Conservation (phyloP, 2,113 vertebrate genomes). For the Hydrolagus affinis region DNA sequence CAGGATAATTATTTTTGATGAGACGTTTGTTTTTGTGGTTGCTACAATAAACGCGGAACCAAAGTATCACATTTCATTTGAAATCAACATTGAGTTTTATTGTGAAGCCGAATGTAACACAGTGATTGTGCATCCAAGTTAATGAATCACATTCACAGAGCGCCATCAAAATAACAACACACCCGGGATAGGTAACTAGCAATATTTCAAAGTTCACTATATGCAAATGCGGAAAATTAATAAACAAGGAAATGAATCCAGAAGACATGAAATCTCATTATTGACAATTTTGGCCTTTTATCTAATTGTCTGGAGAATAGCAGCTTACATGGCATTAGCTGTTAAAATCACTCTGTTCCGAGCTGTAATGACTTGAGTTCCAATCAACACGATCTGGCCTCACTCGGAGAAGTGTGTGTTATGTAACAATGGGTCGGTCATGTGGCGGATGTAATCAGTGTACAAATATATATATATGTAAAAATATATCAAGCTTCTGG, state of each 20-base stretch:
- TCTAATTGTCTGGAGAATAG: not conserved
- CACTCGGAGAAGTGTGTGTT: not conserved
- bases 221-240: not conserved
- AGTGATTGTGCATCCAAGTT: not conserved
- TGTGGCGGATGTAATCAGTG: no score
- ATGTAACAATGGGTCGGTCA: not conserved
- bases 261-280: slow-evolving; percentile 16
- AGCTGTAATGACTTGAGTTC: not conserved
- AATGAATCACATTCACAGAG: slow-evolving; percentile 1
- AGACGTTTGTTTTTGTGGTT: no score
- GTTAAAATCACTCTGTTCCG: not conserved
- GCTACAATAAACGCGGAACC: no score
- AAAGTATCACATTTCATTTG: not conserved
- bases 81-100: not conserved
- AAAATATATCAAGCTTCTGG: no score
- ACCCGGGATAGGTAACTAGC: not conserved
- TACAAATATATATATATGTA: no score
- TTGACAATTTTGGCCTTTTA: not conserved
- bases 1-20: no score
- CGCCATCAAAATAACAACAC: not conserved
- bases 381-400: not conserved
- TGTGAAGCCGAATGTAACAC: not conserved
- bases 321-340: no score
- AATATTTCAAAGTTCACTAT: not conserved
- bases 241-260: not conserved